A percentile compares a stretch with the other conserved stretches of the same genome.
Evolutionary conservation across 2,797 vertebrate species (phyloP).

Genomic region (Coreius guichenoti): DNA sequence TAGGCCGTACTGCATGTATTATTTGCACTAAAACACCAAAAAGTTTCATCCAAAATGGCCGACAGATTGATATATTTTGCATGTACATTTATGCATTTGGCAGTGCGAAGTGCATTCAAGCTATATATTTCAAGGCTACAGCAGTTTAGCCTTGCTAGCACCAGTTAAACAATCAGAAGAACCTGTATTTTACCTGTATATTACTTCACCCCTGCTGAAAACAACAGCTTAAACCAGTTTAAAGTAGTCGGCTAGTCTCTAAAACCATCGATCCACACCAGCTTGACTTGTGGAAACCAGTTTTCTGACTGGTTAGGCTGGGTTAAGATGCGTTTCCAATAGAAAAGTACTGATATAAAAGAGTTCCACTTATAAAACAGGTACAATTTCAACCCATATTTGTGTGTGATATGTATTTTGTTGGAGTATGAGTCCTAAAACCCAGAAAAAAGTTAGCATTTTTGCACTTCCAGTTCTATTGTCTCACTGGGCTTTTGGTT

Average conservation of each 20-base stretch:
- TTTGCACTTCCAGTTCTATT: not conserved
- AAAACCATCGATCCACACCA: not conserved
- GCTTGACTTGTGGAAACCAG: not conserved
- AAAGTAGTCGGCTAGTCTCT: not conserved
- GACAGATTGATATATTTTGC: not conserved
- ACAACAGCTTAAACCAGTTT: not conserved
- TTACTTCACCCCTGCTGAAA: not conserved
- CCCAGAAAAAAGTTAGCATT: not conserved
- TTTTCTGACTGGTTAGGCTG: not conserved
- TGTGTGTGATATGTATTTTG: not conserved
- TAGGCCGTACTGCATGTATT: too few relatives aligned
- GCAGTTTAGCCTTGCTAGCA: not conserved
- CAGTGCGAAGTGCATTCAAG: not conserved
- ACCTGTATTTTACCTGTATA: too few relatives aligned
- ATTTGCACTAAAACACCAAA: not conserved
- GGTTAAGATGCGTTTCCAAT: not conserved
- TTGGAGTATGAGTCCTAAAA: not conserved
- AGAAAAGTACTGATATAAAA: not conserved
- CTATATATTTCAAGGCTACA: not conserved
- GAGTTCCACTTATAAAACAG: not conserved
- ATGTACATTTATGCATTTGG: not conserved
- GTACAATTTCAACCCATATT: not conserved
- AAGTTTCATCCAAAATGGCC: not conserved
- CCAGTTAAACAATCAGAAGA: not conserved
- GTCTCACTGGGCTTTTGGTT: not conserved